Evolutionary conservation across 2,797 vertebrate genomes (phyloP), one percentile per base, ranked within the genome.

Genomic region (Myotis pilosus): DNA sequence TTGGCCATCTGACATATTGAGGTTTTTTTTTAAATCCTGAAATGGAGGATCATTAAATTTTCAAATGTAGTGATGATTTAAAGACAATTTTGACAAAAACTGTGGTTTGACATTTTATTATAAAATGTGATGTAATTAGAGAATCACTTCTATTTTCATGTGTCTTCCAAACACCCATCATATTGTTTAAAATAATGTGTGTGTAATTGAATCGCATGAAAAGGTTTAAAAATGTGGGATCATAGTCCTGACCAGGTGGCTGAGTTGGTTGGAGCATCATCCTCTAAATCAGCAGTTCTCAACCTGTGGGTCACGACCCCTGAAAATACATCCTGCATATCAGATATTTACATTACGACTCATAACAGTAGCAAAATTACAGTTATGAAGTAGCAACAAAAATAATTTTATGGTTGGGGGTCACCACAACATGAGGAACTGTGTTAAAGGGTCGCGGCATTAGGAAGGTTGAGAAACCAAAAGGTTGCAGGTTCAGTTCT

Each of bases 11-110:
- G 92, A 94, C 72, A 57, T 75, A 33, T 13, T 80, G 66, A 81
- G 23, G 8, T 55, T 94, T 91, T 85, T 90, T 71, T 66, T 66
- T 60, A 12, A 22, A n/a, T 64, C 8, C 76, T 44, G 68, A 83
- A 90, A 76, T 80, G 51, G 74, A 89, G 28, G 6, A 49, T 96
- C 75, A 86, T 96, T 97, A 96, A 91, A 94, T 94, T 93, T 68
- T 94, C 85, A 89, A 25, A 74, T 90, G 33, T 60, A 49, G 33
- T 81, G 53, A 30, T 72, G 23, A 44, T 60, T 30, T 81, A 60
- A 87, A 68, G 82, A 44, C 86, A 89, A 76, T 94, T 19, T 83
- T 91, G 72, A 86, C 49, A 90, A 89, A 91, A 95, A 90, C 36
- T 90, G 30, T 91, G 23, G 38, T 44, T 89, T 92, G 89, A 92